Evolutionary conservation across 2,113 vertebrate species (phyloP).

Genomic region (Semicossyphus pulcher): DNA sequence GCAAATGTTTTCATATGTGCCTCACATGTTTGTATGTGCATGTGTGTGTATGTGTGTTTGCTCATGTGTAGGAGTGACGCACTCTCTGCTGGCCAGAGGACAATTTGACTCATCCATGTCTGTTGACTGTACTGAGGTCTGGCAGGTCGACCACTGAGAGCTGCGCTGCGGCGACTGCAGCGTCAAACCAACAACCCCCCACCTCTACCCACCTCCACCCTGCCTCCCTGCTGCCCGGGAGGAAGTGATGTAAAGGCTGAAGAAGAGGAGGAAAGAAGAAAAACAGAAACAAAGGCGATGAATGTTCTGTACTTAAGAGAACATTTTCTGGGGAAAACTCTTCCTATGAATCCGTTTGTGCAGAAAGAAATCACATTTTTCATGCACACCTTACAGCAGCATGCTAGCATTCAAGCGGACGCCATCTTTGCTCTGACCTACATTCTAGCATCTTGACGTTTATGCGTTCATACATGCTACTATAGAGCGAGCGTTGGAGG

Average conservation of each 20-base stretch:
- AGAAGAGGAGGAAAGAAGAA: conserved; percentile 10
- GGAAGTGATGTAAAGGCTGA: conserved; percentile 53
- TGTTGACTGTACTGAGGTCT: conserved; percentile 73
- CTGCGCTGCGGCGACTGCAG: conserved; percentile 39
- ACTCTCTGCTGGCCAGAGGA: conserved; percentile 66
- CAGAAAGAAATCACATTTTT: not conserved
- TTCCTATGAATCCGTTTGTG: no score
- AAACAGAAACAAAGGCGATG: not conserved
- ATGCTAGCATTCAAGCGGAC: not conserved
- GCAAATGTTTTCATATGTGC: not conserved
- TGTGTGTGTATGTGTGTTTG: conserved; percentile 7
- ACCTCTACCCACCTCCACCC: not conserved
- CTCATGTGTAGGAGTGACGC: conserved; percentile 57
- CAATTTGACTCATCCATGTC: conserved; percentile 73
- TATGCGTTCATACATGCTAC: conserved; percentile 60
- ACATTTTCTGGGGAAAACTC: no score
- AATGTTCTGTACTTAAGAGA: not conserved
- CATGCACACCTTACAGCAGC: conserved; percentile 24
- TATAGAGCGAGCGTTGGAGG: conserved; percentile 44
- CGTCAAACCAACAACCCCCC: conserved; percentile 22
- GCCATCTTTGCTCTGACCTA: conserved; percentile 71
- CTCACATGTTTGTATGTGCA: not conserved
- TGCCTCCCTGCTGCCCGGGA: conserved; percentile 32
- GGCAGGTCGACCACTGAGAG: conserved; percentile 71
- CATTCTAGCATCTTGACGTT: conserved; percentile 60